Evolutionary conservation across 2,113 vertebrate genomes (phyloP).

Genomic region (Trichechus manatus): DNA sequence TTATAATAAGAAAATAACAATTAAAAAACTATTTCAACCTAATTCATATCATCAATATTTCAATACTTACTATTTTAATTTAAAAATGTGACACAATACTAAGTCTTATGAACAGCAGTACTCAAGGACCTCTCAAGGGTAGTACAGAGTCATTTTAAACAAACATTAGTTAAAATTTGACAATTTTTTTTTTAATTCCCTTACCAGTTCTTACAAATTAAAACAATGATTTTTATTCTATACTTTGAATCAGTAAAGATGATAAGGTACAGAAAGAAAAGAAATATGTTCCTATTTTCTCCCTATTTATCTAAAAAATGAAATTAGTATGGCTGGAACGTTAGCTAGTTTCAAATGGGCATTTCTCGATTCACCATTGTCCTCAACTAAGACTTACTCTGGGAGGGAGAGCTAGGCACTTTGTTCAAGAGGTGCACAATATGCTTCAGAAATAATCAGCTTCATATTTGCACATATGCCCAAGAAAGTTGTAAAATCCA

Average conservation of each 20-base stretch:
- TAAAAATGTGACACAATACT: neutral
- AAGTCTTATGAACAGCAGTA: neutral
- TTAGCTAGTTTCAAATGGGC: neutral
- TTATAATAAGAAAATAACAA: neutral
- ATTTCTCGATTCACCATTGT: neutral
- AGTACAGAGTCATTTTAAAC: neutral
- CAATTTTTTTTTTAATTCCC: neutral
- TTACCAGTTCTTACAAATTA: neutral
- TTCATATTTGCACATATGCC: neutral
- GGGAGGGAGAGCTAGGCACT: neutral
- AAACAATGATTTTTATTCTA: neutral
- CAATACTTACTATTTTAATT: neutral
- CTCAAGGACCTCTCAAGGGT: neutral
- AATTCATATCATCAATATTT: neutral
- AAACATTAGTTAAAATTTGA: neutral
- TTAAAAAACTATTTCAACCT: slow-evolving; percentile 4
- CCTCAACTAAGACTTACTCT: neutral
- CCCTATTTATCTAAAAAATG: neutral
- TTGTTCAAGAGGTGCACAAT: neutral
- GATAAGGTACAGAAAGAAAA: neutral
- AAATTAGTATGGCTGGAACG: neutral
- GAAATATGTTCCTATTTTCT: neutral
- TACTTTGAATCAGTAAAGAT: neutral
- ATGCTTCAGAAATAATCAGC: neutral
- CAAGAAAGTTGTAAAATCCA: neutral